Evolutionary conservation across 2,888 invertebrate genomes (phyloP).

Genomic region (Archips xylosteana): DNA sequence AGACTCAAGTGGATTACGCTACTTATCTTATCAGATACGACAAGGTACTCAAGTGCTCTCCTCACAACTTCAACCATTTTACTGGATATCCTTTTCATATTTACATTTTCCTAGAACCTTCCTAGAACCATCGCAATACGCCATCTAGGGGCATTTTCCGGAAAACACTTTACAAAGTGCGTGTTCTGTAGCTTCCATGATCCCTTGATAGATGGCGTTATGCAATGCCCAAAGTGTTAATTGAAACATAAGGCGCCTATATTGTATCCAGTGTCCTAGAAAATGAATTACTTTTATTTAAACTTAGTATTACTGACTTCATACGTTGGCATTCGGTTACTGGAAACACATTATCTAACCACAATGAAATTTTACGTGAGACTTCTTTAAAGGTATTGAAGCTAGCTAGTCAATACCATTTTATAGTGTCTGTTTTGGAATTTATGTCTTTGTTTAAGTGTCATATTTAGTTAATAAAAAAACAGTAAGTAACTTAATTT

Average conservation of each 20-base stretch:
- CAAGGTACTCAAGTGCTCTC: conserved; percentile 30
- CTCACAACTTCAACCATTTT: conserved; percentile 22
- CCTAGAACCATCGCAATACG: not conserved
- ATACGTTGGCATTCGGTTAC: conserved; percentile 5
- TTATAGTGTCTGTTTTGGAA: not conserved
- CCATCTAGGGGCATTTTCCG: conserved; percentile 35
- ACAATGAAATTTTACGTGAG: not conserved
- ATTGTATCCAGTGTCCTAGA: conserved; percentile 33
- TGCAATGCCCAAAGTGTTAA: conserved; percentile 24
- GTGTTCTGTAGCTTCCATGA: not conserved
- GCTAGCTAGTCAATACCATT: not conserved
- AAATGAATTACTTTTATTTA: conserved; percentile 35
- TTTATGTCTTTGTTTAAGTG: conserved; percentile 2
- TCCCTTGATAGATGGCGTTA: conserved; percentile 21
- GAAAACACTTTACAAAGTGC: not conserved
- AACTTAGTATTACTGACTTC: conserved; percentile 32
- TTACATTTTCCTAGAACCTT: conserved; percentile 23
- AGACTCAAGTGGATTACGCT: conserved; percentile 27
- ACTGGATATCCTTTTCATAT: conserved; percentile 27
- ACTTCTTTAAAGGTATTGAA: not conserved
- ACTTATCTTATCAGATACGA: conserved; percentile 22
- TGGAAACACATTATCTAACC: conserved; percentile 16
- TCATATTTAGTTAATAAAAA: not conserved
- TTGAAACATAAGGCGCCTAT: conserved; percentile 31
- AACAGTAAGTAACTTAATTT: too few relatives aligned